A percentile compares a stretch with the other conserved stretches of the same genome.
phyloP scores from a whole-genome alignment of 2,113 vertebrate genomes.

The Erinaceus europaeus region DNA sequence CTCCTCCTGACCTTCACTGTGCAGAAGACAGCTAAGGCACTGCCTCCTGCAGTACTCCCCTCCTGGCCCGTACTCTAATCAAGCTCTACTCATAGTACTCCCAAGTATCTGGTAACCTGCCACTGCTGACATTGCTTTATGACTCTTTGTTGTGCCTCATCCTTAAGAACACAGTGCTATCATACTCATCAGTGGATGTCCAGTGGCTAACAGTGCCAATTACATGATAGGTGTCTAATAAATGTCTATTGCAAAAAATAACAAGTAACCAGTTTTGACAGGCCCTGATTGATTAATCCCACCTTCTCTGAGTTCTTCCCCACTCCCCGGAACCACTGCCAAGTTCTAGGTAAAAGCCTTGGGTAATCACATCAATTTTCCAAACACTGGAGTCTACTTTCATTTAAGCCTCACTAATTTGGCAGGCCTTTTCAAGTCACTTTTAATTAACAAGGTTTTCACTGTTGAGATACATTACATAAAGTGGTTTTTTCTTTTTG shows the following conservation, averaged over 20 bases:
- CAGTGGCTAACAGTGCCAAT: background rate
- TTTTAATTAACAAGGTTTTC: conserved; percentile 48
- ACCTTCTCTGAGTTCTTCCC: background rate
- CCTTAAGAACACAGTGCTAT: background rate
- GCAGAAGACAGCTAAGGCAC: background rate
- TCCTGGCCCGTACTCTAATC: background rate
- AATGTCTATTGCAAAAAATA: background rate
- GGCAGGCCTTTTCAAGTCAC: conserved; percentile 37
- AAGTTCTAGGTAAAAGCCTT: conserved; percentile 29
- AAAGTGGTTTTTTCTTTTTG: conserved; percentile 12
- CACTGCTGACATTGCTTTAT: background rate
- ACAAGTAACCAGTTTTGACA: background rate
- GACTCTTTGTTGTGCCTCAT: background rate
- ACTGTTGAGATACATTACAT: conserved; percentile 37
- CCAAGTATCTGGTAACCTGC: background rate
- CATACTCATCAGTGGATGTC: background rate
- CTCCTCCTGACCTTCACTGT: background rate
- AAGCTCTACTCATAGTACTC: background rate
- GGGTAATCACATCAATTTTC: conserved; percentile 42
- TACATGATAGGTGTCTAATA: background rate
- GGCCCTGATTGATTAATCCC: background rate
- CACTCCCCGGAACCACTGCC: background rate
- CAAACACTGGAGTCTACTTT: conserved; percentile 33
- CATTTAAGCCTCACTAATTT: conserved; percentile 54
- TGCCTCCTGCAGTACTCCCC: background rate